Percentiles rank a stretch among this genome's conserved stretches.
Evolutionary conservation across 2,797 vertebrate genomes (phyloP).

Genomic region (Yasuhikotakia modesta): DNA sequence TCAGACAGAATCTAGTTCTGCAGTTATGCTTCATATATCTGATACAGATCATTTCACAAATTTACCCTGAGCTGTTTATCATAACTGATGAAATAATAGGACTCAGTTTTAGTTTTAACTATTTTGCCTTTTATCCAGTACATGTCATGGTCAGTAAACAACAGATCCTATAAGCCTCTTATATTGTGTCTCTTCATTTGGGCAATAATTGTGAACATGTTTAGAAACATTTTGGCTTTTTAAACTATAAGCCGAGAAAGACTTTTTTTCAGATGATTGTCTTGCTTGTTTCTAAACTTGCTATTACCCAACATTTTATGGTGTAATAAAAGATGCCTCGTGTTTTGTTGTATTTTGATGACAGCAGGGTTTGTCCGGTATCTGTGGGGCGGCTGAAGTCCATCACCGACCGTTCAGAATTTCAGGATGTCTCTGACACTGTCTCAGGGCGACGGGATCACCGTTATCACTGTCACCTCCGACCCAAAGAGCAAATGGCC

Average conservation of each 20-base stretch:
- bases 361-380: neutral
- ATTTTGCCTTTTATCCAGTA: too few relatives aligned
- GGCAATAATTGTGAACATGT: neutral
- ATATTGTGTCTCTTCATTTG: neutral
- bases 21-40: too few relatives aligned
- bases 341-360: neutral
- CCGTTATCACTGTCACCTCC: conserved; percentile 66
- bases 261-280: neutral
- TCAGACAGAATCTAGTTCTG: too few relatives aligned
- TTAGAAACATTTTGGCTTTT: neutral
- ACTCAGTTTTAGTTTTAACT: too few relatives aligned
- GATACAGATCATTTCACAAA: too few relatives aligned
- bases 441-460: conserved; percentile 63
- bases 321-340: neutral
- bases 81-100: too few relatives aligned
- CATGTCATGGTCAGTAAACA: neutral
- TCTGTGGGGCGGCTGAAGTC: neutral
- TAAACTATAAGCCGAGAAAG: too few relatives aligned
- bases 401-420: neutral
- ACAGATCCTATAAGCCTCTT: neutral
- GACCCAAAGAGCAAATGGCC: conserved; percentile 64
- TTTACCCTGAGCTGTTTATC: too few relatives aligned
- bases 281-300: neutral
- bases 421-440: conserved; percentile 68
- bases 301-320: neutral